Evolutionary conservation across 2,888 invertebrate species (phyloP).

Genomic region (Exephanes ischioxanthus): DNA sequence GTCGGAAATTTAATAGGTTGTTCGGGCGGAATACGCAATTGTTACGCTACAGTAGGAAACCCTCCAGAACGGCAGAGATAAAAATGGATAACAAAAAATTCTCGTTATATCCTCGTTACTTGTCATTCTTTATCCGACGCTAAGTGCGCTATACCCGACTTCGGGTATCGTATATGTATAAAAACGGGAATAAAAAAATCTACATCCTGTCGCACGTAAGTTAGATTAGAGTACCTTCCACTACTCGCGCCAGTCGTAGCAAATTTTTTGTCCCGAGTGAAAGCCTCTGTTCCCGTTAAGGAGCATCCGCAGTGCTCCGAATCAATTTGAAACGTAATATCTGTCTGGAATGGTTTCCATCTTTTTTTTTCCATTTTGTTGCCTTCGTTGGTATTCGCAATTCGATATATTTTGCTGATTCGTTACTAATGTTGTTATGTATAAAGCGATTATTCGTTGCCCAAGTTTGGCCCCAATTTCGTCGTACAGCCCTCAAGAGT

Average conservation of each 20-base stretch:
- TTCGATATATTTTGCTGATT: not conserved
- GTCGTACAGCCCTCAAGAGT: not conserved
- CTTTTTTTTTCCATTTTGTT: not conserved
- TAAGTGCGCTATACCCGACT: not conserved
- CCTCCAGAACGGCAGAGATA: not conserved
- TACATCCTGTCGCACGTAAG: not conserved
- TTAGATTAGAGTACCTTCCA: not conserved
- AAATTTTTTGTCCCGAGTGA: not conserved
- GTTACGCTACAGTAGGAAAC: not conserved
- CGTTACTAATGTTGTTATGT: not conserved
- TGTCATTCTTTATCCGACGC: not conserved
- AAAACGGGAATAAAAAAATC: not conserved
- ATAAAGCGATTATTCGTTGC: not conserved
- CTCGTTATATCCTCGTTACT: not conserved
- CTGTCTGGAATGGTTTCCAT: not conserved
- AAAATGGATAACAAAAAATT: not conserved
- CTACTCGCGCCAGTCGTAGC: too few relatives aligned
- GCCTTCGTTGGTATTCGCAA: not conserved
- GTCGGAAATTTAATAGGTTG: slow-evolving; percentile 4
- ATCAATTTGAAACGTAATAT: not conserved
- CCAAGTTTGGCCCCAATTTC: too few relatives aligned
- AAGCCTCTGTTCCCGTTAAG: not conserved
- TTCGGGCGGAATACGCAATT: not conserved
- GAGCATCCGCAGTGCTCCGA: not conserved
- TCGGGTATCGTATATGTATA: not conserved